phyloP scores from a whole-genome alignment of 2,888 invertebrate species.

The Caenorhabditis sp. region DNA sequence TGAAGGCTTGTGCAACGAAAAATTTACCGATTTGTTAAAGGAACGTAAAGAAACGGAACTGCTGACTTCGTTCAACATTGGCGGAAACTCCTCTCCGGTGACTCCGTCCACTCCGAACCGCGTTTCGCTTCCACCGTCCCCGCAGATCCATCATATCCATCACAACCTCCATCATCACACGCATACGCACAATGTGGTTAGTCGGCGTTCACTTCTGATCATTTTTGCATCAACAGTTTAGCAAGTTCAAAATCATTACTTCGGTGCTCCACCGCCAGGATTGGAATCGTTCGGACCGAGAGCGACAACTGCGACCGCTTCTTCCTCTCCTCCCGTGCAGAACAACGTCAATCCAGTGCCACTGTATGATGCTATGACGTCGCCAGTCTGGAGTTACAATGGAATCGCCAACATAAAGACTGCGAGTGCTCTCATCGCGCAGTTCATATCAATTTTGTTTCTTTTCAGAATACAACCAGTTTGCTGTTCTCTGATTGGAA shows the following conservation, averaged over 20 bases:
- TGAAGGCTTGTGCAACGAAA: too few relatives aligned
- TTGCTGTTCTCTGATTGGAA: slow-evolving; percentile 54
- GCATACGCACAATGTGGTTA: slow-evolving; percentile 63
- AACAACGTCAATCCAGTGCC: background rate
- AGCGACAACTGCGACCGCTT: background rate
- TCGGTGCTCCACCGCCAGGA: slow-evolving; percentile 28
- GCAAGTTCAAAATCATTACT: slow-evolving; percentile 59
- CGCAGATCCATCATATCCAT: slow-evolving; percentile 58
- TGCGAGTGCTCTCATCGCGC: background rate
- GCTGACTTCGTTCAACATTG: slow-evolving; percentile 8
- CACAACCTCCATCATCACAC: slow-evolving; percentile 62
- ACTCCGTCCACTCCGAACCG: slow-evolving; percentile 13
- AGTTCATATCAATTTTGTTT: background rate
- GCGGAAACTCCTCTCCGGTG: slow-evolving; percentile 1
- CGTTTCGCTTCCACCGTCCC: slow-evolving; percentile 32
- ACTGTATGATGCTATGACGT: slow-evolving; percentile 7
- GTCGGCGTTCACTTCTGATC: background rate
- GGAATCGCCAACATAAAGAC: slow-evolving; percentile 29
- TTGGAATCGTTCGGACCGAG: slow-evolving; percentile 16
- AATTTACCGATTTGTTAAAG: too few relatives aligned
- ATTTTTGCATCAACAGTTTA: background rate
- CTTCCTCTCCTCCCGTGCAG: background rate
- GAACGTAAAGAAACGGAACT: slow-evolving; percentile 40
- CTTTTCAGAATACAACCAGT: slow-evolving; percentile 14
- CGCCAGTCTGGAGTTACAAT: slow-evolving; percentile 21